Percentiles rank a stretch among this genome's conserved stretches.
These are phyloP conservation scores for Lagopus muta DNA, from an alignment of 2,113 vertebrate genomes.

Conservation along the genomic window DNA sequence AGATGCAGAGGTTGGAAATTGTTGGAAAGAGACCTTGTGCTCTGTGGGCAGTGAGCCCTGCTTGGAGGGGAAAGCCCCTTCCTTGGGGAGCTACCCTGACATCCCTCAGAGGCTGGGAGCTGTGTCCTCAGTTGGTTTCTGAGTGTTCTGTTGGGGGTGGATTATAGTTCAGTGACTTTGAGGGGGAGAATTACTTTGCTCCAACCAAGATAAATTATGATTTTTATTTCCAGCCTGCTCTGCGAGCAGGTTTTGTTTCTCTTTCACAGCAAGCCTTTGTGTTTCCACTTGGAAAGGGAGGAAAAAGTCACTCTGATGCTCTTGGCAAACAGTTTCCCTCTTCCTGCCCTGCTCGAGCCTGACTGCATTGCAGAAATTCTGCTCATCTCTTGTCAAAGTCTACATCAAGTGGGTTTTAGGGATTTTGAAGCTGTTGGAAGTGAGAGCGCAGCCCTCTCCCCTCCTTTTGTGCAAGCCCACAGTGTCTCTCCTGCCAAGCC, in stretches of 20 bases:
- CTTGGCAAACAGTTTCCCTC: background rate
- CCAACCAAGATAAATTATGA: background rate
- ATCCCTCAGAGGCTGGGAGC: background rate
- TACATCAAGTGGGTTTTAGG: background rate
- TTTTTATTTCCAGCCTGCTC: background rate
- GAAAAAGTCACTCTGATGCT: background rate
- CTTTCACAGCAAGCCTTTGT: background rate
- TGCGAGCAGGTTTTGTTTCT: background rate
- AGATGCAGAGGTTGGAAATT: background rate
- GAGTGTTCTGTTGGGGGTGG: background rate
- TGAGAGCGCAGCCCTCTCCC: background rate
- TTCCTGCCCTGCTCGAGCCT: rapidly evolving
- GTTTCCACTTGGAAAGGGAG: background rate
- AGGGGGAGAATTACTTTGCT: background rate
- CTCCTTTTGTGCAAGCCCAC: background rate
- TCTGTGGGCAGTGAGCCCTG: rapidly evolving
- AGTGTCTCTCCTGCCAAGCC: background rate
- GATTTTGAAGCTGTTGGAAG: background rate
- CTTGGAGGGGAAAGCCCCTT: background rate
- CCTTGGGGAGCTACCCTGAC: background rate
- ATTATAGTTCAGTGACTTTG: background rate
- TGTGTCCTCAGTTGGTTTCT: background rate
- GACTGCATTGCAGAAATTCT: background rate
- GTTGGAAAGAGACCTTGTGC: background rate
- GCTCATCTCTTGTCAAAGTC: background rate